phyloP scores from a whole-genome alignment of 2,888 invertebrate genomes.

The Lasioglossum pauxillum region DNA sequence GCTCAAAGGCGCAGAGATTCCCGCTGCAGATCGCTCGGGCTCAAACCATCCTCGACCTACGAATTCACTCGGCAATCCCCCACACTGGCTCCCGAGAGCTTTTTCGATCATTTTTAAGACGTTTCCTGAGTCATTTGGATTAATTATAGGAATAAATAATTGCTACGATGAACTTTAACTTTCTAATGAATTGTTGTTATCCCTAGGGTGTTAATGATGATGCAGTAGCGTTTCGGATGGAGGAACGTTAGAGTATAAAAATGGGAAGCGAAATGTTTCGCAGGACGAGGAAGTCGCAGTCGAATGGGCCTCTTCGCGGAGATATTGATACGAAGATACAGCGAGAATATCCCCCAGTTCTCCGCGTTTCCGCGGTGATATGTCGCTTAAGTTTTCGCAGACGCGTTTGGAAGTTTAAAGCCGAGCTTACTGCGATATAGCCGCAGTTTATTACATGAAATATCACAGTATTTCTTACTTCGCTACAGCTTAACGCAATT shows the following conservation, averaged over 20 bases:
- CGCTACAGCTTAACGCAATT: slow-evolving; percentile 64
- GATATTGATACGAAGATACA: slow-evolving; percentile 22
- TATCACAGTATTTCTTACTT: slow-evolving; percentile 64
- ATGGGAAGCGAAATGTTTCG: neutral
- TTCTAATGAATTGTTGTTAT: neutral
- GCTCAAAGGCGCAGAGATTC: slow-evolving; percentile 64
- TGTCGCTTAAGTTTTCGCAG: slow-evolving; percentile 57
- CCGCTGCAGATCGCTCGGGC: slow-evolving; percentile 54
- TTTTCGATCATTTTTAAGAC: neutral
- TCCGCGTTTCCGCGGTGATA: slow-evolving; percentile 41
- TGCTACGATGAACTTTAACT: neutral
- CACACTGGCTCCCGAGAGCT: neutral
- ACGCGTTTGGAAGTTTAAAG: slow-evolving; percentile 63
- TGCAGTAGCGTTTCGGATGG: neutral
- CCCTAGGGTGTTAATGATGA: neutral
- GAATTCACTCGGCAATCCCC: neutral
- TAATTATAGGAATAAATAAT: neutral
- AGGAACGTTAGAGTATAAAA: neutral
- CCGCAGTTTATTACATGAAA: slow-evolving; percentile 67
- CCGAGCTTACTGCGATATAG: slow-evolving; percentile 62
- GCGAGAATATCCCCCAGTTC: slow-evolving; percentile 26
- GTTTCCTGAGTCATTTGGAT: neutral
- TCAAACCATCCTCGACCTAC: slow-evolving; percentile 67
- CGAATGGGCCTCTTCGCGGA: neutral
- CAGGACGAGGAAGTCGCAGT: neutral